These are phyloP conservation scores for Phrynocephalus versicolor DNA, from an alignment of 2,113 vertebrate species.

Conservation along the genomic window DNA sequence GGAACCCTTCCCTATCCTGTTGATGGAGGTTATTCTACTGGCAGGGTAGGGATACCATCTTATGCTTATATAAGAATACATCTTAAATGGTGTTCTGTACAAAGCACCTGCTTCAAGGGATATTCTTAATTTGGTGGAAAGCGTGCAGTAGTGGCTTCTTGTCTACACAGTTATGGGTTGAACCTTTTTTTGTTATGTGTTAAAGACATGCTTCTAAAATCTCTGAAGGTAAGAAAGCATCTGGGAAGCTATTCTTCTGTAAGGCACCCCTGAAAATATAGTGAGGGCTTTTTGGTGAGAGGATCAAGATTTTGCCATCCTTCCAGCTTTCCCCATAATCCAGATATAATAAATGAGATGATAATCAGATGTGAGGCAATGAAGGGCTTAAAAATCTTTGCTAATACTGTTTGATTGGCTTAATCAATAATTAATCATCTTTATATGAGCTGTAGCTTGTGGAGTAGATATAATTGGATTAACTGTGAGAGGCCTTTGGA, in stretches of 20 bases:
- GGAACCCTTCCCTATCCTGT: neutral
- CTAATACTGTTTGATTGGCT: constrained; percentile 83
- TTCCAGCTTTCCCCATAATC: constrained; percentile 66
- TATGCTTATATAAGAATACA: neutral
- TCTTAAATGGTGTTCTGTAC: neutral
- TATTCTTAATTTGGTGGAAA: neutral
- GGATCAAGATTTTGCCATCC: constrained; percentile 56
- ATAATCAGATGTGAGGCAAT: constrained; percentile 55
- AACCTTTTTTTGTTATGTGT: neutral
- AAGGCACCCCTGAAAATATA: neutral
- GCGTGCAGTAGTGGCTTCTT: neutral
- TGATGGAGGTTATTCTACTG: neutral
- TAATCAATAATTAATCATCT: constrained; percentile 89
- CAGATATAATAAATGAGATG: constrained; percentile 62
- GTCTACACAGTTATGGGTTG: neutral
- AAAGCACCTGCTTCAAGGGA: neutral
- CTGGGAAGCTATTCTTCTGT: neutral
- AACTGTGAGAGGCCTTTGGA: constrained; percentile 82
- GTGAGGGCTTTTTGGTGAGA: neutral
- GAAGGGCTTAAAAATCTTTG: constrained; percentile 77
- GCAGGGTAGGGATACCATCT: neutral
- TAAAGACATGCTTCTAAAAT: neutral
- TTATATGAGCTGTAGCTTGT: constrained; percentile 81
- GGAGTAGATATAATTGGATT: constrained; percentile 99
- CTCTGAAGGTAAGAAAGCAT: neutral